phyloP scores from a whole-genome alignment of 2,113 vertebrate genomes.

The Gymnocephalus cernua region DNA sequence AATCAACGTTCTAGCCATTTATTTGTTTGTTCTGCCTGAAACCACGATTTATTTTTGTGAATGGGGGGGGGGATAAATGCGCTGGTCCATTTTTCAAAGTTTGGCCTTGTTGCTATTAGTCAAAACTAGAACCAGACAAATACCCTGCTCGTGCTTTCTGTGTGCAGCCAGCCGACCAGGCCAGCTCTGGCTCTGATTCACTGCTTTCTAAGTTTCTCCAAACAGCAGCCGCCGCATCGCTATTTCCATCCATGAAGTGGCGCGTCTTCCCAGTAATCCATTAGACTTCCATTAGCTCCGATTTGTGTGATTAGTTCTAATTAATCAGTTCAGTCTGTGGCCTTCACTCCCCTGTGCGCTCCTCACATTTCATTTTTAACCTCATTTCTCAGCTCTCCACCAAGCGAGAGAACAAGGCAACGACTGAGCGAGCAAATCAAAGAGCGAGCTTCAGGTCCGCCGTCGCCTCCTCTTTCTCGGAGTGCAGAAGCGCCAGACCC shows the following conservation, averaged over 20 bases:
- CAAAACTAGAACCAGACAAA: conserved; percentile 64
- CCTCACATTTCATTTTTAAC: conserved; percentile 79
- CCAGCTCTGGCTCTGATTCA: conserved; percentile 47
- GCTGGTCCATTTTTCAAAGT: conserved; percentile 68
- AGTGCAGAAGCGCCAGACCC: conserved; percentile 25
- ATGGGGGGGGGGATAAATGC: conserved; percentile 6
- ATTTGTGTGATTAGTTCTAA: conserved; percentile 83
- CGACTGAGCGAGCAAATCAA: conserved; percentile 65
- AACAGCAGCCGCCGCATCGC: neutral
- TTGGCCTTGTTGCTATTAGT: conserved; percentile 63
- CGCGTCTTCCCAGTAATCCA: conserved; percentile 73
- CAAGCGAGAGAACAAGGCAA: conserved; percentile 63
- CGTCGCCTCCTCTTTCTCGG: conserved; percentile 2
- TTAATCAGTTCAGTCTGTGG: conserved; percentile 79
- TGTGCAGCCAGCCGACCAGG: conserved; percentile 27
- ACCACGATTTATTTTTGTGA: conserved; percentile 48
- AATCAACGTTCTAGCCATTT: conserved; percentile 50
- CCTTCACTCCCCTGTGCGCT: conserved; percentile 61
- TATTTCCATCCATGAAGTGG: conserved; percentile 53
- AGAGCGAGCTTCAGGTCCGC: conserved; percentile 44
- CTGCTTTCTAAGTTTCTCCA: conserved; percentile 35
- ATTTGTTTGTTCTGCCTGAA: conserved; percentile 57
- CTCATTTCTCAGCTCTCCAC: conserved; percentile 78
- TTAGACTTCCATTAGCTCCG: conserved; percentile 81
- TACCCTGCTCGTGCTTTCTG: conserved; percentile 23